Conservation (phyloP, 2,797 vertebrate species). For the Ceyx erithaca region DNA sequence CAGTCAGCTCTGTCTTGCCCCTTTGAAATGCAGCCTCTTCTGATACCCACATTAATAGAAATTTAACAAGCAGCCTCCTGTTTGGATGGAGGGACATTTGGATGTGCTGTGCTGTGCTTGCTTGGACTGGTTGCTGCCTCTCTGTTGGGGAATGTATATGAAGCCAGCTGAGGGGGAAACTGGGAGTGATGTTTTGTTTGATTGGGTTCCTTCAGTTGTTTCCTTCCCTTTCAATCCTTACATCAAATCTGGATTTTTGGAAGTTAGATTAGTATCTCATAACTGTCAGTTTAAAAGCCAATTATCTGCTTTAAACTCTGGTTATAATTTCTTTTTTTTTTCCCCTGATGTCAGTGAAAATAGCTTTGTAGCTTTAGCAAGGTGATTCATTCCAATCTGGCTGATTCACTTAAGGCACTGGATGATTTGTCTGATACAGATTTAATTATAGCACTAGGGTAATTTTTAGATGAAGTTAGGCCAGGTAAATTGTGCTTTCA, state of each 20-base stretch:
- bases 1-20: background rate
- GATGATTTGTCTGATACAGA: background rate
- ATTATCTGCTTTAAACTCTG: background rate
- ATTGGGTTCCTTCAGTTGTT: background rate
- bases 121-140: background rate
- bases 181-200: background rate
- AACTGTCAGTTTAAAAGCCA: background rate
- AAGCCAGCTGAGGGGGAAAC: background rate
- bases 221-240: background rate
- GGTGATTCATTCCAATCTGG: background rate
- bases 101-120: background rate
- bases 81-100: background rate
- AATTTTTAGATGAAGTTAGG: background rate
- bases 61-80: background rate
- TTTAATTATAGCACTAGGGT: background rate
- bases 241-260: background rate
- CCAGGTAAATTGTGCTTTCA: background rate
- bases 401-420: background rate
- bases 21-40: background rate
- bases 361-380: background rate
- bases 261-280: background rate
- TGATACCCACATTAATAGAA: background rate
- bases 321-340: background rate
- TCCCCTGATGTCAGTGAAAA: background rate
- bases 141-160: background rate